Base-by-base conservation (phyloP, 2,888 invertebrate genomes). In the Ischnura elegans region DNA sequence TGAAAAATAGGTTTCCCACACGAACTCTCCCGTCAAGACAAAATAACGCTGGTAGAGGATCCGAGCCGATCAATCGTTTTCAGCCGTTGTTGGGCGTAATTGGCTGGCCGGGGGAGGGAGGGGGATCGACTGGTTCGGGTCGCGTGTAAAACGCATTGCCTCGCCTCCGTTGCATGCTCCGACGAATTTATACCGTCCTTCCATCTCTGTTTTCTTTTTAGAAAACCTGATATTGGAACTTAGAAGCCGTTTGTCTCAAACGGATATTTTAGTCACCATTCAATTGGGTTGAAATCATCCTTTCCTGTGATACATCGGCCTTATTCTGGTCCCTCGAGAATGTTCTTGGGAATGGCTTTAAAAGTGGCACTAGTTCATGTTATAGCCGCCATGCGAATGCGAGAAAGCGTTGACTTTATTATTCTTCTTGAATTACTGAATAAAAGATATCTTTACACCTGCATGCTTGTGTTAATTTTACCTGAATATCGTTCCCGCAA, bases 211-310 rank as follows among this genome's bases (percentile, higher is more conserved):
- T 42, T 51, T 10, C 16, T 90, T 90, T 90, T 90, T 90, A 10
- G 76, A 76, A 90, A 90, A 61, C 61, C 90, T 66, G 90, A 90
- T 90, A 90, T 90, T 90, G 90, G 55, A 61, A 43, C 90, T 61
- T 61, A 25, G 45, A 55, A 66, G 66, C 66, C 61, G 90, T 90
- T 90, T 90, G 90, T 90, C 90, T 61, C 61, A 61, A 43, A 0
- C 25, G 43, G 90, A 61, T 87, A 87, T 51, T 87, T 87, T 51
- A 47, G 55, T 42, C 55, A 87, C 43, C 90, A 45, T 90, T 55
- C 55, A 0, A 6, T 61, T 61, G n/a, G n/a, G n/a, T 25, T 25
- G 5, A n/a, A n/a, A n/a, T n/a, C n/a, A 25, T n/a, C n/a, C n/a
- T 19, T 6, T 51, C 2, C n/a, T 51, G 19, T 13, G 51, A 13